These are phyloP conservation scores for Pseudomyrmex pallidus DNA, from an alignment of 1,140 invertebrate species.

Conservation along the genomic window DNA sequence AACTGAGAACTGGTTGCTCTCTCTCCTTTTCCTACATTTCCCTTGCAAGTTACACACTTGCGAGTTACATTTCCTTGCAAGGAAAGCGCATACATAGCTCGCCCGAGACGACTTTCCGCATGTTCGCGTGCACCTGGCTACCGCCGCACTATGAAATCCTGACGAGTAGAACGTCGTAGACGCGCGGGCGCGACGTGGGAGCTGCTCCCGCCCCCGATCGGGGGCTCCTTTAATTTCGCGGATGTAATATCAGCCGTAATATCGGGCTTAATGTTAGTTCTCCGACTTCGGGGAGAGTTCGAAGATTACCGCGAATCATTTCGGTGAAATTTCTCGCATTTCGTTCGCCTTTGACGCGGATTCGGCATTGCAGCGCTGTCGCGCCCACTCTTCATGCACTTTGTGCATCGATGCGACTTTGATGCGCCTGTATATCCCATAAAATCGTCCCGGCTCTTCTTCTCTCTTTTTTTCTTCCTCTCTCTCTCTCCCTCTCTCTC, in stretches of 20 bases:
- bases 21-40: background rate
- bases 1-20: slow-evolving; percentile 17
- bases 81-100: background rate
- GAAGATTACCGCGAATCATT: slow-evolving; percentile 64
- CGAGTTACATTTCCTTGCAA: background rate
- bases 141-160: slow-evolving; percentile 31
- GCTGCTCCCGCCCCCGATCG: slow-evolving; percentile 18
- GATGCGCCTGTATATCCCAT: slow-evolving; percentile 10
- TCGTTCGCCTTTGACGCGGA: slow-evolving; percentile 40
- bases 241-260: slow-evolving; percentile 65
- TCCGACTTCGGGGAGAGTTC: slow-evolving; percentile 29
- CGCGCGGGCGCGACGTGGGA: slow-evolving; percentile 7
- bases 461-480: too few species aligned
- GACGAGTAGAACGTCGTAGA: slow-evolving; percentile 11
- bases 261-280: slow-evolving; percentile 57
- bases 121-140: slow-evolving; percentile 49
- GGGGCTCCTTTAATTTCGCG: slow-evolving; percentile 48
- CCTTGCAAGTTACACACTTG: slow-evolving; percentile 30
- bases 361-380: background rate
- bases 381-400: slow-evolving; percentile 15
- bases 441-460: background rate
- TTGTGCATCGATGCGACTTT: slow-evolving; percentile 36
- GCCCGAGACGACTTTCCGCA: slow-evolving; percentile 30
- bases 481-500: too few species aligned
- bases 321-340: slow-evolving; percentile 42